Conservation (phyloP, 92 coral and sea anemone genomes). For the Parazoanthus darwini region DNA sequence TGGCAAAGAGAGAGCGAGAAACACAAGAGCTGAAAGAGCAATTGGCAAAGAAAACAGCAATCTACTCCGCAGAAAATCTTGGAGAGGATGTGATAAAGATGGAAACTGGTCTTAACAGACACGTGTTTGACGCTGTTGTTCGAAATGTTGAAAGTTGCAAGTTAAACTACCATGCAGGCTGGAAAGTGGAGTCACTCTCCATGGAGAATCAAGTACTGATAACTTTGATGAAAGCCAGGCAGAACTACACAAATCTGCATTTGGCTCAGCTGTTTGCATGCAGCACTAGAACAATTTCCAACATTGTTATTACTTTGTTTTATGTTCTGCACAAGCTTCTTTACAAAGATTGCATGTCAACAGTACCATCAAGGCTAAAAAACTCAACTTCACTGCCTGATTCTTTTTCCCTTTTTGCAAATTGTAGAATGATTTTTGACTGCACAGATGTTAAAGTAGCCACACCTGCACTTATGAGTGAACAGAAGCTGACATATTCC, state of each 20-base stretch:
- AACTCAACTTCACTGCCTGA: slow-evolving; percentile 19
- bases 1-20: slow-evolving; percentile 20
- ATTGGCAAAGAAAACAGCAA: slow-evolving; percentile 15
- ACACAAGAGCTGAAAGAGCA: slow-evolving; percentile 17
- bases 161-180: slow-evolving; percentile 12
- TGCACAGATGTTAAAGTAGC: no score
- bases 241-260: neutral
- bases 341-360: slow-evolving; percentile 21
- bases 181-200: neutral
- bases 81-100: slow-evolving; percentile 1
- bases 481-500: no score
- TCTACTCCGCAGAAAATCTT: slow-evolving; percentile 22
- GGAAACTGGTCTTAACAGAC: slow-evolving; percentile 26
- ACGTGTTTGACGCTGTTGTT: slow-evolving; percentile 3
- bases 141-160: slow-evolving; percentile 12
- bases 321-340: slow-evolving; percentile 5
- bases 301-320: slow-evolving; percentile 7
- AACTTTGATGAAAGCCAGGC: neutral
- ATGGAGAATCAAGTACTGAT: neutral
- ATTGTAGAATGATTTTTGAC: no score
- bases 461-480: no score
- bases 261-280: no score
- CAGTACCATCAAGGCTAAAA: slow-evolving; percentile 20
- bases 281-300: slow-evolving; percentile 11
- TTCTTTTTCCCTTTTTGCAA: neutral